Percentiles rank a stretch among this genome's conserved stretches.
Conservation (phyloP, 2,888 invertebrate genomes). For the Biston betularia region DNA sequence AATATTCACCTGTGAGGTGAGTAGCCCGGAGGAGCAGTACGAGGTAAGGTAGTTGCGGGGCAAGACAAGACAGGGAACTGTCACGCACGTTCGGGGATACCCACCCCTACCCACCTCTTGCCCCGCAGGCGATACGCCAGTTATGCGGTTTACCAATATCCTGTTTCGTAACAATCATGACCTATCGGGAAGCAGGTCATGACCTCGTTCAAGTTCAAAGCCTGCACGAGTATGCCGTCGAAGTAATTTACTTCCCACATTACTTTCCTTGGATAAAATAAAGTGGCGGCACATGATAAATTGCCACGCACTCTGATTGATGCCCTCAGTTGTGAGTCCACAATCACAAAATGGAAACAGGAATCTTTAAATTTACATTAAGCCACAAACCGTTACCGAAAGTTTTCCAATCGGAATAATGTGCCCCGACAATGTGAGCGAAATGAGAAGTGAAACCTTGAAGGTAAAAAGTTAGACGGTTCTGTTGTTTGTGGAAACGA, state of each 20-base stretch:
- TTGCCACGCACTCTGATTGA: constrained; percentile 43
- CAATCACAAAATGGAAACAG: constrained; percentile 23
- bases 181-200: neutral
- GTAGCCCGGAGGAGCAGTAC: too few relatives aligned
- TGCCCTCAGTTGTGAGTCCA: constrained; percentile 31
- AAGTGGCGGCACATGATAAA: constrained; percentile 44
- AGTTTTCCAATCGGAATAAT: constrained; percentile 43
- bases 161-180: neutral
- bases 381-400: constrained; percentile 20
- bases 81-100: too few relatives aligned
- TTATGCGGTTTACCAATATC: neutral
- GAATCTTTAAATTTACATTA: constrained; percentile 26
- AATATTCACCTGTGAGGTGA: too few relatives aligned
- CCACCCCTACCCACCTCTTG: too few relatives aligned
- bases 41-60: too few relatives aligned
- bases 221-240: constrained; percentile 13
- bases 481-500: constrained; percentile 3
- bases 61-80: too few relatives aligned
- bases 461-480: constrained; percentile 16
- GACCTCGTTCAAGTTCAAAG: neutral
- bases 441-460: constrained; percentile 7
- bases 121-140: too few relatives aligned
- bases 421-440: constrained; percentile 18
- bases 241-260: constrained; percentile 39
- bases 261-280: constrained; percentile 38